Evolutionary conservation across 37 sponge, comb jelly and placozoan species (phyloP), one percentile per base, ranked within the genome.

Genomic region (Theonella swinhoei): DNA sequence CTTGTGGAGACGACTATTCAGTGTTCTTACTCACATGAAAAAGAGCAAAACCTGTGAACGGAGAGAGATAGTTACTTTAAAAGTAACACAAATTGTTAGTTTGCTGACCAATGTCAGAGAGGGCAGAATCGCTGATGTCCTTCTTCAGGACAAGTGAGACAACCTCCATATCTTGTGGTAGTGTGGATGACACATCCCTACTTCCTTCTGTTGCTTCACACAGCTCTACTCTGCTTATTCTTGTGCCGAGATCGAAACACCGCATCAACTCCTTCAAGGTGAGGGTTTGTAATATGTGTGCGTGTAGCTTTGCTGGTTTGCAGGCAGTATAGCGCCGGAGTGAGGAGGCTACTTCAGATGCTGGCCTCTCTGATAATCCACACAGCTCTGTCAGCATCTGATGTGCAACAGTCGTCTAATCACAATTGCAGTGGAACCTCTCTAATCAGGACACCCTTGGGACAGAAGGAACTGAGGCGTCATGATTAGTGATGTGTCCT

Each of bases 21-120:
- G 60, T 20, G 60, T 58, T 20, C 28, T 28, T 2, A 60, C 85
- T 54, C 33, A 85, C 85, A 70, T 75, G n/a, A 54, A 85, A 85
- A 11, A 85, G 0, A 0, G 59, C 68, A 67, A 8, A 54, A 35
- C 77, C 85, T 85, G 62, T 39, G 42, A 43, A 75, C 33, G 75
- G 22, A 31, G 26, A 28, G 31, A 36, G 26, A 38, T 28, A 59
- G 32, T 17, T 7, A 37, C 14, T 71, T 7, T 23, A 36, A 7
- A 65, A 29, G 11, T 20, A 20, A 58, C 60, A 58, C 60, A 11
- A 20, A 19, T 20, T 58, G 60, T 19, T 24, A 70, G 39, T 70
- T 8, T 5, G 2, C 22, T 3, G 23, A 83, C 84, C 76, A 28
- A 75, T 30, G 37, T 67, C 75, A 19, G 74, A 42, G 68, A 83